Evolutionary conservation across 2,797 vertebrate species (phyloP).

Genomic region (Amazonetta brasiliensis): DNA sequence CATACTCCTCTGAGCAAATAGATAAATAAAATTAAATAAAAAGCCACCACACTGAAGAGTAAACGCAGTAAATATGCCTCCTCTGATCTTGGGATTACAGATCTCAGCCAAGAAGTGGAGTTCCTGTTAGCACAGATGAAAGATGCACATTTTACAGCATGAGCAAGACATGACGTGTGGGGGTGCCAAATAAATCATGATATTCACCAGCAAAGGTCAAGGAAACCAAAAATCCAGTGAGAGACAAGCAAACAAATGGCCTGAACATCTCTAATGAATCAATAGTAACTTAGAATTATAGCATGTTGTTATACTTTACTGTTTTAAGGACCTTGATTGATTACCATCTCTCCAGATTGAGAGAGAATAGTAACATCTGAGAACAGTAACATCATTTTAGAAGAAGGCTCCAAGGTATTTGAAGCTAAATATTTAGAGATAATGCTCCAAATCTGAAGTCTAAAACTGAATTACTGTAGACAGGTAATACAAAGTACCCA

Average conservation of each 20-base stretch:
- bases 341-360: background rate
- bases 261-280: background rate
- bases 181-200: background rate
- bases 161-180: background rate
- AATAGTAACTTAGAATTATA: background rate
- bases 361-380: background rate
- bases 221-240: background rate
- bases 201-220: background rate
- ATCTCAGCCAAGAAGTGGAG: background rate
- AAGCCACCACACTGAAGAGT: background rate
- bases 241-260: background rate
- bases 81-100: background rate
- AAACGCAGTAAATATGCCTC: background rate
- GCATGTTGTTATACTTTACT: background rate
- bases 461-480: background rate
- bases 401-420: background rate
- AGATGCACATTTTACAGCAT: background rate
- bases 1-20: background rate
- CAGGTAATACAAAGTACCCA: background rate
- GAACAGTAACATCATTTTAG: background rate
- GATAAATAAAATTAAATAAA: background rate
- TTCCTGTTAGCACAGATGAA: background rate
- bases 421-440: background rate
- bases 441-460: background rate
- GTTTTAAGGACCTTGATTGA: background rate